Percentiles rank a stretch among this genome's conserved stretches.
These are phyloP conservation scores for Musca vetustissima DNA, from an alignment of 1,140 invertebrate genomes.

Conservation along the genomic window DNA sequence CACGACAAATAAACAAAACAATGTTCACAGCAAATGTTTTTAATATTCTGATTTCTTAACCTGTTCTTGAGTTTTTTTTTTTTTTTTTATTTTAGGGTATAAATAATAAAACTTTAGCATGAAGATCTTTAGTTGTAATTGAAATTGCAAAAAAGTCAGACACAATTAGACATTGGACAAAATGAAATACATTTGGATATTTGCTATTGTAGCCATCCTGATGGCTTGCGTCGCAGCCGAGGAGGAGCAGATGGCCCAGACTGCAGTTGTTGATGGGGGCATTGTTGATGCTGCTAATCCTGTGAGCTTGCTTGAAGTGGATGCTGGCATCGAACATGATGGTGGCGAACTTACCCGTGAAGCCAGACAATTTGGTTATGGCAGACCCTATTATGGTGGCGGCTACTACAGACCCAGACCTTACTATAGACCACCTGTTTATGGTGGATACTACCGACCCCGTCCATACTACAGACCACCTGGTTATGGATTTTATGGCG, in stretches of 20 bases:
- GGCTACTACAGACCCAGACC: neutral
- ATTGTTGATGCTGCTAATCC: too few species aligned
- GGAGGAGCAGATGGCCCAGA: neutral
- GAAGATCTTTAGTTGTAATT: too few species aligned
- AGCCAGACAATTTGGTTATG: constrained; percentile 12
- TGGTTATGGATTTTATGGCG: neutral
- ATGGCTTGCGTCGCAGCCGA: neutral
- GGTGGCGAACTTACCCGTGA: neutral
- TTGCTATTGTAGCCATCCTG: too few species aligned
- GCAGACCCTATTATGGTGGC: neutral
- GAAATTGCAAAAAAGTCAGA: too few species aligned
- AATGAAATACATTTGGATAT: neutral
- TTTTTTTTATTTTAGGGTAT: too few species aligned
- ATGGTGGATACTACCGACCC: neutral
- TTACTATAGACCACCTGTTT: neutral
- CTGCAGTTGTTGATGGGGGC: neutral
- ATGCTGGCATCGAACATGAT: neutral
- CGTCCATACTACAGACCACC: neutral
- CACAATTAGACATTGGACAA: constrained; percentile 12
- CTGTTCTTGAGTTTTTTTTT: too few species aligned
- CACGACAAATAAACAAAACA: too few species aligned
- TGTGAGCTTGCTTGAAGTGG: neutral
- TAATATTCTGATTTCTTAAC: too few species aligned
- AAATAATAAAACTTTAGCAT: too few species aligned
- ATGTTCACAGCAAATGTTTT: too few species aligned